Evolutionary conservation across 2,113 vertebrate species (phyloP), one percentile per base, ranked within the genome.

Genomic region (Lota lota): DNA sequence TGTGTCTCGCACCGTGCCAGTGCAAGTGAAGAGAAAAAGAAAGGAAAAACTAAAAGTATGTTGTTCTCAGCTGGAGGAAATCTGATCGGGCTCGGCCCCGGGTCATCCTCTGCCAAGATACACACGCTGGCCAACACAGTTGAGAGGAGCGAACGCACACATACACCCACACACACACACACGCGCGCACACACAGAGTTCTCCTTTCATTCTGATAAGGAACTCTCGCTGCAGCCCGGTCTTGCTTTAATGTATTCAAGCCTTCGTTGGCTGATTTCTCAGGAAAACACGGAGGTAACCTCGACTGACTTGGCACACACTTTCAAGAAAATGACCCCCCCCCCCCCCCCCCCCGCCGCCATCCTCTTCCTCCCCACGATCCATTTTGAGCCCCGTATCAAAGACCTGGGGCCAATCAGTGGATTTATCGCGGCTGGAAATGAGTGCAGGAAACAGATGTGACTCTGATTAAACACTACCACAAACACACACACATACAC

Each of bases 391-490:
- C 20, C 66, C 60, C 82, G 40, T 83, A 89, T 88, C 84, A 88
- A 87, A 62, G 86, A 78, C 71, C 74, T 68, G 40, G 17, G 78
- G 77, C 83, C 81, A 85, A 90, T 88, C 83, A 81, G 79, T 19
- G 74, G 79, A 89, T 86, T 67, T 88, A 88, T 84, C 84, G 63
- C 79, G 59, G 78, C 75, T 84, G 83, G 71, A 86, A 85, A 78
- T 67, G 77, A 74, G 73, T 50, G 19, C 79, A 79, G 86, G 88
- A 90, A 89, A 79, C 88, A 89, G 84, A 88, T 89, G 87, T 84
- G 83, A 75, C 77, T 78, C 84, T 82, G 89, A 88, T 89, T 88
- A 89, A 82, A 81, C 40, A 67, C n/a, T 3, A 36, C 20, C 63
- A 1, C 58, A 83, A n/a, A 60, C 58, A 60, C 0, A 60, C 57